A percentile compares a stretch with the other conserved stretches of the same genome.
Evolutionary conservation across 2,888 invertebrate genomes (phyloP).

Genomic region (Melangyna quadrimaculata): DNA sequence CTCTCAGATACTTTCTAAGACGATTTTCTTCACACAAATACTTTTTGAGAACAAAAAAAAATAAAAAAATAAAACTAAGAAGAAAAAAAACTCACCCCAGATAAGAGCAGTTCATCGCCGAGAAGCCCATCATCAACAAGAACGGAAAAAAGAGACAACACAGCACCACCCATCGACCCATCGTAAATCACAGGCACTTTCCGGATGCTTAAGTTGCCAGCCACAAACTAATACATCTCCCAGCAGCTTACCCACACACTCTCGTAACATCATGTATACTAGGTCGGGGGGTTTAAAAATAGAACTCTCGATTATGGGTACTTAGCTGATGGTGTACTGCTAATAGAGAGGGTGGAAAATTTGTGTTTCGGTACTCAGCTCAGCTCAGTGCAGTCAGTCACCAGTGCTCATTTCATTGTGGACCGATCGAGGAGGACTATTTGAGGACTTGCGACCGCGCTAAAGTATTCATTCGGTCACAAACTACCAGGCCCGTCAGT

Average conservation of each 20-base stretch:
- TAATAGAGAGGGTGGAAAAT: constrained; percentile 67
- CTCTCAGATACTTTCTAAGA: constrained; percentile 65
- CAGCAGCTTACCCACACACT: constrained; percentile 27
- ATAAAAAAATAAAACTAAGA: constrained; percentile 17
- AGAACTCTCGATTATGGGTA: constrained; percentile 68
- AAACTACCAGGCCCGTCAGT: constrained; percentile 55
- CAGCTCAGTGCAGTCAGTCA: constrained; percentile 34
- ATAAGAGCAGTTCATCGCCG: constrained; percentile 8
- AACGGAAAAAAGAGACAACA: constrained; percentile 53
- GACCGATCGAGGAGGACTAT: constrained; percentile 71
- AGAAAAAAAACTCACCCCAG: constrained; percentile 47
- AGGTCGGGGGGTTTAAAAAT: constrained; percentile 58
- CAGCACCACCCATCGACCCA: constrained; percentile 44
- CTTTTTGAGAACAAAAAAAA: constrained; percentile 37
- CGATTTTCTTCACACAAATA: constrained; percentile 67
- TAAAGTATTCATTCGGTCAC: constrained; percentile 67
- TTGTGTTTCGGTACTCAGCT: constrained; percentile 40
- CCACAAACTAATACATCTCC: constrained; percentile 61
- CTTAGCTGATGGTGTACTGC: constrained; percentile 51
- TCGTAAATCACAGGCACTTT: constrained; percentile 71
- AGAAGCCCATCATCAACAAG: neutral
- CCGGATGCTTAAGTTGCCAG: constrained; percentile 70
- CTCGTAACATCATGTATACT: neutral
- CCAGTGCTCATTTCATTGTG: constrained; percentile 46
- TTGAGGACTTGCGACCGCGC: constrained; percentile 68